Evolutionary conservation across 2,797 vertebrate genomes (phyloP).

Genomic region (Pantherophis vulpinus): DNA sequence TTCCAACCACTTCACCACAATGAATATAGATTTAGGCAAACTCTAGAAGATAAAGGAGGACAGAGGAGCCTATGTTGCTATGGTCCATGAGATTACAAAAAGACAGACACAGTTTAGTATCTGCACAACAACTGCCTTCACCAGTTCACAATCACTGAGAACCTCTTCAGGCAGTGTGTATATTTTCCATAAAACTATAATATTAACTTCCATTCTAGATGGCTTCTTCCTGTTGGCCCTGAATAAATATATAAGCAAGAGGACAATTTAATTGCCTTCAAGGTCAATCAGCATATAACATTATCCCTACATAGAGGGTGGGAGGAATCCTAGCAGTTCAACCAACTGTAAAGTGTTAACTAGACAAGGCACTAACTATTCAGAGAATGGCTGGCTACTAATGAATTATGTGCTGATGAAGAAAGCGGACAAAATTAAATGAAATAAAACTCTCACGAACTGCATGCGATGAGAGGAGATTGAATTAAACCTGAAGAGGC

Average conservation of each 20-base stretch:
- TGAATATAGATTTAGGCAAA: too few relatives aligned
- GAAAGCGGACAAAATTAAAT: background rate
- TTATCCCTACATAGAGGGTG: background rate
- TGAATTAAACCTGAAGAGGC: background rate
- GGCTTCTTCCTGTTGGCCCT: background rate
- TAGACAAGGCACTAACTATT: background rate
- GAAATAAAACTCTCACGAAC: background rate
- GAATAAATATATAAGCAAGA: background rate
- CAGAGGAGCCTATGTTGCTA: too few relatives aligned
- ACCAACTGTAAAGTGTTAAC: background rate
- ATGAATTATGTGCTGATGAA: conserved; percentile 11
- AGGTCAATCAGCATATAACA: background rate
- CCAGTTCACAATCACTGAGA: background rate
- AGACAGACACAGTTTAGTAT: too few relatives aligned
- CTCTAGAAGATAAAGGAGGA: too few relatives aligned
- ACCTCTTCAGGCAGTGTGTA: background rate
- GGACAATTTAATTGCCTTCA: background rate
- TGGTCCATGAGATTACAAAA: too few relatives aligned
- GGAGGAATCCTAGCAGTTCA: background rate
- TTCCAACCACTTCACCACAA: too few relatives aligned
- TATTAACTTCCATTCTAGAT: background rate
- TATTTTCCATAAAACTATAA: background rate
- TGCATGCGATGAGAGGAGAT: background rate
- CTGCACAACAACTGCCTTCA: background rate
- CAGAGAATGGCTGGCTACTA: background rate